Base-by-base conservation (phyloP, 2,797 vertebrate species). In the Eutrigla gurnardus region DNA sequence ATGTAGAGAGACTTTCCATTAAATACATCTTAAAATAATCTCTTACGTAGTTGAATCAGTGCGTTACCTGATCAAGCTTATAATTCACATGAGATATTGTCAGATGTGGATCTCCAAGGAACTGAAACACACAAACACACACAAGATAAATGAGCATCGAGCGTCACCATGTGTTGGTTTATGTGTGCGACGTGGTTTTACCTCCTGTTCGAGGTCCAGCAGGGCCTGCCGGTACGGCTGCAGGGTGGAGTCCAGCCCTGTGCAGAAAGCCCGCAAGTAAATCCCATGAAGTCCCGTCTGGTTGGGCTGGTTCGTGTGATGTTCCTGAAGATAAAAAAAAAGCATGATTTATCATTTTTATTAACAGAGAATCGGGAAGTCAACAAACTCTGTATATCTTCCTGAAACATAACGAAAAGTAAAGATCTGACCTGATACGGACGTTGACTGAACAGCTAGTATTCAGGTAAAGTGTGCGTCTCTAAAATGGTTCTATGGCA, bases 31-130 rank as follows among this genome's bases (percentile, higher is more conserved):
- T 11, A 8, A 43, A 39, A 43, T 54, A 0, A 62, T 10, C 10
- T 49, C 14, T 8, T 15, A 1, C 17, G 5, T 18, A 6, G 14
- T 54, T 47, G 62, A 3, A 52, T 17, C 7, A 4, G 45, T 25
- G 2, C 2, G 57, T 88, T 93, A 99, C 98, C 97, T 99, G 96
- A 82, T 99, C 98, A 46, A 99, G 94, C 86, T 96, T 97, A 81
- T 99, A 99, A 91, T 97, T 99, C 73, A 99, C 95, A 55, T 99
- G 97, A 0, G 98, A 97, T 90, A 98, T 96, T 12, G 97, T 97
- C 83, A 99, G 96, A 91, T 99, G 98, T 6, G 97, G 97, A 91
- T 99, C 98, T 40, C 95, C 96, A 45, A 99, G 94, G 89, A 99
- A 99, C 98, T 99, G 93, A 77, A 95, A 94, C 39, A 87, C 49